Percentiles rank a stretch among this genome's conserved stretches.
Conservation (phyloP, 2,113 vertebrate species). For the Pelobates fuscus region DNA sequence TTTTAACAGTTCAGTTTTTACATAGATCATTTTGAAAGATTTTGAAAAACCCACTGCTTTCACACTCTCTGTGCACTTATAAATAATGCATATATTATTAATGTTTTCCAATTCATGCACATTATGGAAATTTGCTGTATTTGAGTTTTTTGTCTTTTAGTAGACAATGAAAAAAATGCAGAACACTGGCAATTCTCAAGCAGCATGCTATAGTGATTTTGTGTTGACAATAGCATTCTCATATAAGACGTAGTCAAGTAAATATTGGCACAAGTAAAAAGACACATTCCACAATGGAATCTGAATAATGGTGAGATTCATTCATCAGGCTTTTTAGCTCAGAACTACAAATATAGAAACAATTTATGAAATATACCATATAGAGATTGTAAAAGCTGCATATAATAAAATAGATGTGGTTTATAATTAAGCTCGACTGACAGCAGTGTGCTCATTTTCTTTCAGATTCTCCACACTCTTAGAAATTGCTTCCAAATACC, state of each 20-base stretch:
- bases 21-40: background rate
- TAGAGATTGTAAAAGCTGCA: slow-evolving; percentile 3
- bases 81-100: slow-evolving; percentile 40
- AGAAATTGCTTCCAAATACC: slow-evolving; percentile 11
- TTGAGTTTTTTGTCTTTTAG: slow-evolving; percentile 31
- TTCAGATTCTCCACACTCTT: slow-evolving; percentile 7
- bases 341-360: slow-evolving; percentile 38
- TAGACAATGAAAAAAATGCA: slow-evolving; percentile 21
- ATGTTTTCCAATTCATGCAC: slow-evolving; percentile 26
- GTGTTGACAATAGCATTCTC: slow-evolving; percentile 45
- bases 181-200: slow-evolving; percentile 38
- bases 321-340: slow-evolving; percentile 32
- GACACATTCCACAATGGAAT: slow-evolving; percentile 39
- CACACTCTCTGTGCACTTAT: slow-evolving; percentile 8
- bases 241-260: slow-evolving; percentile 42
- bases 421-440: slow-evolving; percentile 37
- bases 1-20: too few relatives aligned
- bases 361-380: slow-evolving; percentile 30
- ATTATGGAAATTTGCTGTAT: slow-evolving; percentile 40
- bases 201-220: slow-evolving; percentile 38
- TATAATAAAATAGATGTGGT: slow-evolving; percentile 36
- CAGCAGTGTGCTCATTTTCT: slow-evolving; percentile 22
- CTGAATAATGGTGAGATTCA: slow-evolving; percentile 30
- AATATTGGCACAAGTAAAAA: slow-evolving; percentile 50
- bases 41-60: slow-evolving; percentile 13